Conservation (phyloP, 2,113 vertebrate species). For the Gasterosteus nipponicus region DNA sequence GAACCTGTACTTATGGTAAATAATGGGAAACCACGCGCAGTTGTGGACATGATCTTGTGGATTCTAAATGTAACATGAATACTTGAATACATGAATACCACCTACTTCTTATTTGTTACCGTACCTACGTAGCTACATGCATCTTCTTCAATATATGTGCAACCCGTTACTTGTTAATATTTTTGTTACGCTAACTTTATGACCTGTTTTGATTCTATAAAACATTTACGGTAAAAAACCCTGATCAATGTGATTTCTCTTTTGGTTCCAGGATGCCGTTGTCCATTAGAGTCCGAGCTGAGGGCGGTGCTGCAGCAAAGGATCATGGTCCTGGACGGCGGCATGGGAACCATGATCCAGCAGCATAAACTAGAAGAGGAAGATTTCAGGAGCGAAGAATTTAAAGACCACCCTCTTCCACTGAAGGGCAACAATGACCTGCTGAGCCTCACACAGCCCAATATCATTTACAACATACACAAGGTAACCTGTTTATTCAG, state of each 20-base stretch:
- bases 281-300: constrained; percentile 81
- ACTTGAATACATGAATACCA: no score
- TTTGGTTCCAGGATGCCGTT: constrained; percentile 36
- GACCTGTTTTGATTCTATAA: not conserved
- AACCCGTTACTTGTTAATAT: not conserved
- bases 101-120: no score
- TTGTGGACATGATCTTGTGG: no score
- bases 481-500: constrained; percentile 81
- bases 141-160: not conserved
- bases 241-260: not conserved
- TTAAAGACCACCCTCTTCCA: constrained; percentile 85
- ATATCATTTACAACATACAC: constrained; percentile 90
- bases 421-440: constrained; percentile 97
- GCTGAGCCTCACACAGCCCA: constrained; percentile 90
- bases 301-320: constrained; percentile 83
- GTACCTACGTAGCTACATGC: not conserved
- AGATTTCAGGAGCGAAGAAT: constrained; percentile 88
- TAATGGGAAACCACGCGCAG: not conserved
- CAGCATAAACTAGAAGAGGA: constrained; percentile 84
- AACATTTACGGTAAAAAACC: not conserved
- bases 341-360: constrained; percentile 99
- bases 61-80: no score
- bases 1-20: not conserved
- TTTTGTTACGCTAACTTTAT: not conserved
- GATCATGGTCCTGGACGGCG: constrained; percentile 95